phyloP scores from a whole-genome alignment of 2,888 invertebrate species.

The Choristoneura rosaceana region DNA sequence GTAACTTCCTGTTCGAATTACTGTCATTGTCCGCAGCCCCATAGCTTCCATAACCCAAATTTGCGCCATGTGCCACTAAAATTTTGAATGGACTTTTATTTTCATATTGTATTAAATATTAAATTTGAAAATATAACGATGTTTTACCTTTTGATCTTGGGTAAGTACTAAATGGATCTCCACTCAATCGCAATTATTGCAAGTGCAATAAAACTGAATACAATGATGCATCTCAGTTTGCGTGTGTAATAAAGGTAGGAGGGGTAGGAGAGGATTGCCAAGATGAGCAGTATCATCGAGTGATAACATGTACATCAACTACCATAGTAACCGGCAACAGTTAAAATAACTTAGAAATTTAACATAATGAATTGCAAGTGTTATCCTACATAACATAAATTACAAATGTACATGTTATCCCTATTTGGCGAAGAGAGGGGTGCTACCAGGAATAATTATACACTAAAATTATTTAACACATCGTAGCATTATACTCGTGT shows the following conservation, averaged over 20 bases:
- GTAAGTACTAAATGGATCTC: slow-evolving; percentile 14
- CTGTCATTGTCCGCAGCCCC: slow-evolving; percentile 74
- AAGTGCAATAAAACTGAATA: slow-evolving; percentile 41
- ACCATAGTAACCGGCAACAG: slow-evolving; percentile 43
- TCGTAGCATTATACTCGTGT: slow-evolving; percentile 85
- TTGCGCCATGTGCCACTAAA: slow-evolving; percentile 84
- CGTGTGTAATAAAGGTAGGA: slow-evolving; percentile 50
- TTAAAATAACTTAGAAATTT: slow-evolving; percentile 39
- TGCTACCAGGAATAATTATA: slow-evolving; percentile 87
- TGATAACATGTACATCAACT: slow-evolving; percentile 78
- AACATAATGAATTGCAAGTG: slow-evolving; percentile 35
- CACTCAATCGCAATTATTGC: slow-evolving; percentile 17
- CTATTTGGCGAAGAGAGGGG: slow-evolving; percentile 84
- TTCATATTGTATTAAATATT: not conserved
- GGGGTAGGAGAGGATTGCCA: slow-evolving; percentile 72
- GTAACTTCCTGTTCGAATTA: slow-evolving; percentile 73
- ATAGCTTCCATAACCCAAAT: slow-evolving; percentile 86
- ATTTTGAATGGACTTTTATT: slow-evolving; percentile 46
- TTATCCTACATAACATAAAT: slow-evolving; percentile 42
- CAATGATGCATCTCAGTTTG: not conserved
- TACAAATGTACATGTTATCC: slow-evolving; percentile 81
- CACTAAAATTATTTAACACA: slow-evolving; percentile 85
- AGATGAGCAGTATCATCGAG: slow-evolving; percentile 66
- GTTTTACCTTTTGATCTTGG: slow-evolving; percentile 29
- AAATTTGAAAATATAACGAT: slow-evolving; percentile 5